Percentiles rank a stretch among this genome's conserved stretches.
These are phyloP conservation scores for Brachirus orientalis DNA, from an alignment of 2,113 vertebrate species.

Conservation along the genomic window DNA sequence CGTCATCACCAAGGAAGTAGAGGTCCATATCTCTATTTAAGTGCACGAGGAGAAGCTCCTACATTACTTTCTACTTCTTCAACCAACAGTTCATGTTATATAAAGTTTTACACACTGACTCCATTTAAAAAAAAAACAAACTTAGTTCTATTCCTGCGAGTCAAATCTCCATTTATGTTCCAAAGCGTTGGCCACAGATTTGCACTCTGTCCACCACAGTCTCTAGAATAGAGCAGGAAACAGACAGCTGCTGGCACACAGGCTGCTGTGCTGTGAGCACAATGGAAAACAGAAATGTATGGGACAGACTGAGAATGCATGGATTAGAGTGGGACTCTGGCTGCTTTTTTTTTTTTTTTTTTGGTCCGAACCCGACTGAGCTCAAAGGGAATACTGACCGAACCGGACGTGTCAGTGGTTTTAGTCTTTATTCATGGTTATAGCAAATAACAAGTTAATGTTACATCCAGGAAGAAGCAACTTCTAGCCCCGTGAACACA, in stretches of 20 bases:
- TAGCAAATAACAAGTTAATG: too few species aligned
- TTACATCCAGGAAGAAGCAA: too few species aligned
- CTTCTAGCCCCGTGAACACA: too few species aligned
- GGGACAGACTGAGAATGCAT: slow-evolving; percentile 11
- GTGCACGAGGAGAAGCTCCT: slow-evolving; percentile 5
- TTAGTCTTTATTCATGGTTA: too few species aligned
- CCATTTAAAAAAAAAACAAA: slow-evolving; percentile 43
- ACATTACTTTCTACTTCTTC: too few species aligned
- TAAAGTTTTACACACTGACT: slow-evolving; percentile 31
- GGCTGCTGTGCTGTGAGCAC: slow-evolving; percentile 12
- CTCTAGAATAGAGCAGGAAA: slow-evolving; percentile 51
- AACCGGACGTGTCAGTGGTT: too few species aligned
- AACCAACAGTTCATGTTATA: slow-evolving; percentile 13
- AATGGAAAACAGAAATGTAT: slow-evolving; percentile 15
- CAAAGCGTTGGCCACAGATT: slow-evolving; percentile 60
- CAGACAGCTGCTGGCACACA: slow-evolving; percentile 18
- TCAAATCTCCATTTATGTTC: slow-evolving; percentile 56
- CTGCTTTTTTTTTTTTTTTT: too few species aligned
- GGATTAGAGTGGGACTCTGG: neutral
- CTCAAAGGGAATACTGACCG: too few species aligned
- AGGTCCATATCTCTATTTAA: too few species aligned
- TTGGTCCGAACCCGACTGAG: too few species aligned
- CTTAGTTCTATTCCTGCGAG: slow-evolving; percentile 29
- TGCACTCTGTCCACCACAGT: slow-evolving; percentile 59
- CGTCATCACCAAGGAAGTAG: too few species aligned